Evolutionary conservation across 2,888 invertebrate genomes (phyloP).

Genomic region (Rhynchonema sp.): DNA sequence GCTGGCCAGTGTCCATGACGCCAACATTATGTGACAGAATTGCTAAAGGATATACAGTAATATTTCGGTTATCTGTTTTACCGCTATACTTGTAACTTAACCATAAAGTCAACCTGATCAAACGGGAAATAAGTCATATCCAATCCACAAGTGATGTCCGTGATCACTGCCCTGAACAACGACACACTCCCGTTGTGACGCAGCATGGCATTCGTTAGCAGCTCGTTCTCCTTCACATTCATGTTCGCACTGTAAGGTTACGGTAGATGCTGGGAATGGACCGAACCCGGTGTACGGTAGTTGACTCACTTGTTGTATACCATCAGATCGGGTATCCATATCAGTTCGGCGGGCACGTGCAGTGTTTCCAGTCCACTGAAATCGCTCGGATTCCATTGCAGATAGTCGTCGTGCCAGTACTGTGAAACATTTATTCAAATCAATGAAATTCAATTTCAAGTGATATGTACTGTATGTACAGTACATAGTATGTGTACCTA

Average conservation of each 20-base stretch:
- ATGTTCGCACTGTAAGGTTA: slow-evolving; percentile 19
- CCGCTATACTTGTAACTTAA: too few species aligned
- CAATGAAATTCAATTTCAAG: background rate
- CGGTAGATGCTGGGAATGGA: background rate
- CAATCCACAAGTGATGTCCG: slow-evolving; percentile 20
- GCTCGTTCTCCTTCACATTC: slow-evolving; percentile 24
- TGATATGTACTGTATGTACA: background rate
- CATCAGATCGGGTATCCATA: slow-evolving; percentile 20
- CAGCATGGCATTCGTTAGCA: slow-evolving; percentile 23
- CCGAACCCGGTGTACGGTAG: background rate
- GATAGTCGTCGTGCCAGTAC: slow-evolving; percentile 18
- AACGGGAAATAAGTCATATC: slow-evolving; percentile 21
- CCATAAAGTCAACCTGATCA: slow-evolving; percentile 15
- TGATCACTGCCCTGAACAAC: slow-evolving; percentile 16
- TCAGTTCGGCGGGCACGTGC: slow-evolving; percentile 16
- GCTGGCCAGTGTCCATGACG: slow-evolving; percentile 23
- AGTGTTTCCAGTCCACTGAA: slow-evolving; percentile 13
- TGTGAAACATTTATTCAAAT: slow-evolving; percentile 3
- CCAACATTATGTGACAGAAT: slow-evolving; percentile 24
- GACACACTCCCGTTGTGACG: slow-evolving; percentile 20
- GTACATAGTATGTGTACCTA: background rate
- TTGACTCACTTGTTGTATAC: slow-evolving; percentile 21
- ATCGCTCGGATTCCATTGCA: slow-evolving; percentile 15
- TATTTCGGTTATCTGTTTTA: too few species aligned
- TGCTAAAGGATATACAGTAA: slow-evolving; percentile 16